Evolutionary conservation across 2,888 invertebrate genomes (phyloP).

Genomic region (Chymomyza procnemis): DNA sequence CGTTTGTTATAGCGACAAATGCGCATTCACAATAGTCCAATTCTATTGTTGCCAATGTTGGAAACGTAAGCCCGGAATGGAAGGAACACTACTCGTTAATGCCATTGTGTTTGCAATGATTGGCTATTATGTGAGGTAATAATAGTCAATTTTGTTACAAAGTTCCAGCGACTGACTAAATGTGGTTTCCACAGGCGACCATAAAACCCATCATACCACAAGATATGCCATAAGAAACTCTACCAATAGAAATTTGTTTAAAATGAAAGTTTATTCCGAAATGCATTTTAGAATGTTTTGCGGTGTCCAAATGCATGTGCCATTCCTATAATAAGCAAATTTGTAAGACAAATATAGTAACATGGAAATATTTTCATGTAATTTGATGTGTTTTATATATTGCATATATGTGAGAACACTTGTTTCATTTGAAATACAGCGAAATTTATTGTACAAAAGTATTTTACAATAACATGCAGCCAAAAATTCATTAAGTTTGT

Average conservation of each 20-base stretch:
- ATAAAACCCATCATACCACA: neutral
- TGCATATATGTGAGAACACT: constrained; percentile 15
- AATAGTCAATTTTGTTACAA: neutral
- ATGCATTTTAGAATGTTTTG: neutral
- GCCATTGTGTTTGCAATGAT: neutral
- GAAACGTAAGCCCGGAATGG: neutral
- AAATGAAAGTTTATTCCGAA: neutral
- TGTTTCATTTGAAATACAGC: constrained; percentile 41
- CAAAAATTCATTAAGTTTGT: constrained; percentile 45
- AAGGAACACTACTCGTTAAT: neutral
- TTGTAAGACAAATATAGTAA: no score
- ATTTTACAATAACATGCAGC: constrained; percentile 30
- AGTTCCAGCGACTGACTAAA: neutral
- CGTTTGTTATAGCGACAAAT: neutral
- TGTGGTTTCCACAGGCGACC: neutral
- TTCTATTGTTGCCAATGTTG: neutral
- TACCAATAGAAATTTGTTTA: neutral
- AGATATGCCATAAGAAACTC: neutral
- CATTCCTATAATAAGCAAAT: neutral
- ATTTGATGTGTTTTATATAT: no score
- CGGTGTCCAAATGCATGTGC: neutral
- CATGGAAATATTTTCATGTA: neutral
- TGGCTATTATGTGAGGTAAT: neutral
- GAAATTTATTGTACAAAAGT: constrained; percentile 45
- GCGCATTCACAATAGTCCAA: neutral